Evolutionary conservation across 2,888 invertebrate genomes (phyloP), one percentile per base, ranked within the genome.

Genomic region (Isotomurus palustris): DNA sequence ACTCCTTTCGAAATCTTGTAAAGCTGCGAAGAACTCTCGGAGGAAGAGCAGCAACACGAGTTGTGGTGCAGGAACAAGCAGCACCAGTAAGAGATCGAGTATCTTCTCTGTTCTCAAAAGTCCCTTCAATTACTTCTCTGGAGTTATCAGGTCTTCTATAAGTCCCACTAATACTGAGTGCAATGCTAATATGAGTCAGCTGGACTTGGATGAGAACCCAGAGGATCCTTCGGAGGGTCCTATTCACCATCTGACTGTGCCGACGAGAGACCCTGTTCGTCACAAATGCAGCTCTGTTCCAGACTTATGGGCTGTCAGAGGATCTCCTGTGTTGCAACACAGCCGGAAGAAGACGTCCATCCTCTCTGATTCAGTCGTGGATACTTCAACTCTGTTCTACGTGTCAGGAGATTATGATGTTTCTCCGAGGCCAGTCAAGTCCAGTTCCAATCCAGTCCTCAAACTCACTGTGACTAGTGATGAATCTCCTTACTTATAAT

Each of bases 241-340:
- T 6, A 21, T 49, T 19, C 35, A 35, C 35, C 49, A 49, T 14
- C 36, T 49, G 17, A 32, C n/a, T 21, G 49, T 49, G 10, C 49
- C 49, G 3, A n/a, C n/a, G n/a, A 29, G 36, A 35, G 49, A 49
- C 22, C 35, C 49, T 3, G 17, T 49, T 27, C 25, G 59, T 29
- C 61, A 60, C 28, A 61, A 63, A 41, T 64, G 60, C 50, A 62
- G 57, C 41, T 66, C 65, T 19, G 68, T 68, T 21, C 68, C 68
- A 3, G 64, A 68, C 38, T 44, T 68, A 0, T 68, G 68, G 68
- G 66, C 65, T 12, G 59, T 65, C 22, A 32, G 61, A 52, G 58
- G 56, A 22, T 66, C 66, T 3, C 61, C 66, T 10, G 51, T 56
- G 27, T 52, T 63, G 35, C 56, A 55, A 19, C 22, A 41, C 14